Evolutionary conservation across 2,113 vertebrate species (phyloP), one percentile per base, ranked within the genome.

Genomic region (Turdus rufiventris): DNA sequence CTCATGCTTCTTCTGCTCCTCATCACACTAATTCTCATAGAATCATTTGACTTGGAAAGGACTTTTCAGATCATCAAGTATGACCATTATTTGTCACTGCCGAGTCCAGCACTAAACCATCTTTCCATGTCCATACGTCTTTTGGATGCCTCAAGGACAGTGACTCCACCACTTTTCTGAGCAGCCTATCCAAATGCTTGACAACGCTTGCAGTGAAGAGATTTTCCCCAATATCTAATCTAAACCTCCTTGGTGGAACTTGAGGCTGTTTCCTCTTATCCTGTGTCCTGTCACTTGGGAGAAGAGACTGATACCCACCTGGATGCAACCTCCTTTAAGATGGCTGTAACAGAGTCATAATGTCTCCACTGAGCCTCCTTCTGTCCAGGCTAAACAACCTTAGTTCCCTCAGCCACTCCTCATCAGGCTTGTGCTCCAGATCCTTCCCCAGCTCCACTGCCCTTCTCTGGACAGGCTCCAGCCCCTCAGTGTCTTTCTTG

Each of bases 361-460:
- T 5, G 28, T 50, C 2, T 12, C 8, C 23, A 8, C 18, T 3
- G 12, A 71, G 33, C 17, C 29, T 66, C 10, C 38, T 54, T 53
- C 47, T 24, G 5, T 47, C 60, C n/a, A 60, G 45, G 45, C 12
- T 50, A 40, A 79, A 72, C 24, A 72, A 19, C 14, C 12, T 2
- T 20, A 78, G 38, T 5, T 85, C 36, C 20, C 14, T 45, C 58
- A 72, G 51, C 6, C 0, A 0, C 5, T 65, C 20, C 33, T 53
- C 38, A 51, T 5, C 9, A 8, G 20, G 3, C 26, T 20, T 12
- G 17, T 34, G 48, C 34, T 58, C 28, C 65, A 38, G 33, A 45
- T 13, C 12, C 24, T 58, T 71, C 13, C 6, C 38, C 60, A 81
- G 28, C 19, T 60, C 28, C 0, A 0, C 0, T 65, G 38, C 5